Conservation (phyloP, 2,888 invertebrate species). For the Rhamnusium bicolor region DNA sequence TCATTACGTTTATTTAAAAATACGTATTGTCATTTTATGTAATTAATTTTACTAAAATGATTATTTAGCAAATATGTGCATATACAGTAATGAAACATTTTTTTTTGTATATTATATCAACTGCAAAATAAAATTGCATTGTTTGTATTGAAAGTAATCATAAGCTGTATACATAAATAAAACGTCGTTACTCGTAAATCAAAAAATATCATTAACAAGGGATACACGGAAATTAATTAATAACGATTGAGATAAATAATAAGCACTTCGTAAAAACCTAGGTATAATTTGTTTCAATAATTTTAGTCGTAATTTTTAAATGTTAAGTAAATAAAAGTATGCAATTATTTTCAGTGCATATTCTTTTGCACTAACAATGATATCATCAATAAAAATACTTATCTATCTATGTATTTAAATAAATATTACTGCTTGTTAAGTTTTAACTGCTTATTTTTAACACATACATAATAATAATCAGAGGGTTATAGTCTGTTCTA, state of each 20-base stretch:
- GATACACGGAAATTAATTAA: too few relatives aligned
- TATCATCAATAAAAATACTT: slow-evolving; percentile 37
- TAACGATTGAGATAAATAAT: too few relatives aligned
- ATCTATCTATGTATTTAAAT: slow-evolving; percentile 31
- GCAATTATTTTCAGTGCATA: slow-evolving; percentile 22
- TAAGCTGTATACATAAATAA: background rate
- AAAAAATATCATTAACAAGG: too few relatives aligned
- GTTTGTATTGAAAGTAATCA: background rate
- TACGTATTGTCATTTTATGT: slow-evolving; percentile 6
- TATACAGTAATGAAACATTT: slow-evolving; percentile 1
- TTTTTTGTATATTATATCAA: background rate
- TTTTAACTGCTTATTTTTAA: slow-evolving; percentile 6
- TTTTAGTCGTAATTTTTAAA: background rate
- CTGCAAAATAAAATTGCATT: background rate
- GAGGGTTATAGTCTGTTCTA: too few relatives aligned
- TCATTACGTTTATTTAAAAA: slow-evolving; percentile 7
- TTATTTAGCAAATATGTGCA: background rate
- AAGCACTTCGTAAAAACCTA: too few relatives aligned
- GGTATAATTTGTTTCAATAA: background rate
- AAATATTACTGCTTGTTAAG: slow-evolving; percentile 14
- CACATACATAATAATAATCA: background rate
- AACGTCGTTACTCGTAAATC: too few relatives aligned
- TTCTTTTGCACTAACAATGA: slow-evolving; percentile 30
- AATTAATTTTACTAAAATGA: slow-evolving; percentile 1
- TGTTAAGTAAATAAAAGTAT: slow-evolving; percentile 20